phyloP scores from a whole-genome alignment of 1,140 invertebrate species.

The Heliconius melpomene region DNA sequence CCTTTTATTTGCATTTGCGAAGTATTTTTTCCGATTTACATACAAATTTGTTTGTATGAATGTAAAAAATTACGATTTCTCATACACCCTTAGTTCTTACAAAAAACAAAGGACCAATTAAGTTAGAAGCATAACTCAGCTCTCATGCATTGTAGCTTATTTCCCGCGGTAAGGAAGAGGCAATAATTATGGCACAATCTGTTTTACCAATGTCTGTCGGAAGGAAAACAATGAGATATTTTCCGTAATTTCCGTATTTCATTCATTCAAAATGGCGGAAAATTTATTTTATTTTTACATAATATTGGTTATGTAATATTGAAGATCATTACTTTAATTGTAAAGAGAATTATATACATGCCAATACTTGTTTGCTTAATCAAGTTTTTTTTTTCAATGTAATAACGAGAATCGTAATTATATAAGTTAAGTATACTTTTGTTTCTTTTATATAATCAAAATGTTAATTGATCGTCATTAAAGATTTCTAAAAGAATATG shows the following conservation, averaged over 20 bases:
- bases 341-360: background rate
- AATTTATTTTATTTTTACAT: background rate
- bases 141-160: conserved; percentile 27
- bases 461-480: background rate
- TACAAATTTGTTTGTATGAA: background rate
- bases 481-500: background rate
- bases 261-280: background rate
- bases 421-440: background rate
- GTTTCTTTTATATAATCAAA: background rate
- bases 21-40: background rate
- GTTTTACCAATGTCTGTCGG: conserved; percentile 30
- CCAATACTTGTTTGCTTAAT: background rate
- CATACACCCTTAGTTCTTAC: background rate
- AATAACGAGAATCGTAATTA: background rate
- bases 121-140: background rate
- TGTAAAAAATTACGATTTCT: background rate
- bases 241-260: conserved; percentile 30
- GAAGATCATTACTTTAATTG: conserved; percentile 2
- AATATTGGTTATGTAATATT: conserved; percentile 15
- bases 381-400: background rate
- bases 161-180: conserved; percentile 35
- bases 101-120: conserved; percentile 11
- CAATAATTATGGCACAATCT: conserved; percentile 22
- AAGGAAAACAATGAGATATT: conserved; percentile 38
- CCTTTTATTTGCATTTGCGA: no score